These are phyloP conservation scores for Nerophis lumbriciformis DNA, from an alignment of 2,113 vertebrate species.

Conservation along the genomic window DNA sequence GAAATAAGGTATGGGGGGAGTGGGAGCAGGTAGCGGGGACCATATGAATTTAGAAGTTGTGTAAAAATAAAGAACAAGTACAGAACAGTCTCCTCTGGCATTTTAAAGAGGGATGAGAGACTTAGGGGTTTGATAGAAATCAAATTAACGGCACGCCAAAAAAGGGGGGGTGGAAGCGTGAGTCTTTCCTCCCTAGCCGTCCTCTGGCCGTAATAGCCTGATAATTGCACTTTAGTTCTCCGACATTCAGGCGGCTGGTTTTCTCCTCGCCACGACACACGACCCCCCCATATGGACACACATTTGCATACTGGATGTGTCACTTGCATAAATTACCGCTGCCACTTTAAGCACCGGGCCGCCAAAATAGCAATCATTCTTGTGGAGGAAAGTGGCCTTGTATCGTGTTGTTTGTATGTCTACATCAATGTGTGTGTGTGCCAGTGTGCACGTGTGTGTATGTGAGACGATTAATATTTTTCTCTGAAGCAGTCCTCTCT, in stretches of 20 bases:
- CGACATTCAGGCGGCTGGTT: conserved; percentile 70
- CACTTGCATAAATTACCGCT: conserved; percentile 78
- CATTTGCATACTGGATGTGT: conserved; percentile 81
- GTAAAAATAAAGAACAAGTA: conserved; percentile 49
- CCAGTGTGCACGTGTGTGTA: background rate
- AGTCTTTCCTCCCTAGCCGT: conserved; percentile 64
- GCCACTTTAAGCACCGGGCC: conserved; percentile 69
- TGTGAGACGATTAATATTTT: conserved; percentile 75
- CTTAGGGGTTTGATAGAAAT: conserved; percentile 69
- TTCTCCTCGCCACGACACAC: conserved; percentile 57
- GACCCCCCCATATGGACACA: conserved; percentile 59
- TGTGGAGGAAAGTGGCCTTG: conserved; percentile 59
- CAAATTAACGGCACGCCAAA: conserved; percentile 73
- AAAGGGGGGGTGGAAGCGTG: conserved; percentile 32
- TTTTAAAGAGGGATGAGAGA: conserved; percentile 44
- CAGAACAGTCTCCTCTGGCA: conserved; percentile 47
- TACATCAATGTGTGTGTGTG: conserved; percentile 20
- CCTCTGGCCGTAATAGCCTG: conserved; percentile 74
- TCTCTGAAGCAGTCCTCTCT: conserved; percentile 70
- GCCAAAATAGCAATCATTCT: conserved; percentile 78
- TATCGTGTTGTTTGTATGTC: conserved; percentile 22
- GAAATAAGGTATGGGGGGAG: conserved; percentile 12
- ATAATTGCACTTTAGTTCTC: conserved; percentile 81
- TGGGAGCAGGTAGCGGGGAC: conserved; percentile 16
- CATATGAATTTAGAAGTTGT: conserved; percentile 27